phyloP scores from a whole-genome alignment of 1,140 invertebrate species.

The Lithobius niger region DNA sequence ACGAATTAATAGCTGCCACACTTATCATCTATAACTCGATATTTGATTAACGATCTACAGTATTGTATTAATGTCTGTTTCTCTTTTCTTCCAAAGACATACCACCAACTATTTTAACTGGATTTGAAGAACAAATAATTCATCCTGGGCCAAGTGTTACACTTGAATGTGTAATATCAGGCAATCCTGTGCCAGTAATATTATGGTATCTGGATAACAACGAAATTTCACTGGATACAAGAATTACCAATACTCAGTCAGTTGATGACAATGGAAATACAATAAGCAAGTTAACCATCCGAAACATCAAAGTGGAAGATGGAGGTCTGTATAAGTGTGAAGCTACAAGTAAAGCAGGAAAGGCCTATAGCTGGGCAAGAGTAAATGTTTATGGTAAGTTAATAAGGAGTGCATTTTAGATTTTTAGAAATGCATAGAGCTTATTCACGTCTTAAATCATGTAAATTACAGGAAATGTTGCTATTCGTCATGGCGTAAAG shows the following conservation, averaged over 20 bases:
- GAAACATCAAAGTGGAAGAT: too few species aligned
- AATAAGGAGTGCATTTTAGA: too few species aligned
- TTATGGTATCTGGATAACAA: neutral
- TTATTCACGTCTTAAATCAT: too few species aligned
- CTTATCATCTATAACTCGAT: too few species aligned
- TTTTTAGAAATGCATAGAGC: too few species aligned
- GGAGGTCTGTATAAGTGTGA: neutral
- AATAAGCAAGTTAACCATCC: neutral
- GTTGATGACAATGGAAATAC: neutral
- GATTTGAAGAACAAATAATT: slow-evolving; percentile 1
- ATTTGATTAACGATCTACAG: too few species aligned
- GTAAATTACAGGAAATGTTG: too few species aligned
- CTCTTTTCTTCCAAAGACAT: too few species aligned
- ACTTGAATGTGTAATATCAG: neutral
- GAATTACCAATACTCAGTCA: neutral
- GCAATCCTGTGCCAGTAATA: neutral
- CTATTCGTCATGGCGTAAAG: too few species aligned
- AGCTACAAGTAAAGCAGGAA: neutral
- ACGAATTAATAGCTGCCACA: too few species aligned
- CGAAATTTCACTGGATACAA: too few species aligned
- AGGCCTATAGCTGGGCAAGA: neutral
- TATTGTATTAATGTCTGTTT: too few species aligned
- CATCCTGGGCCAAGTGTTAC: neutral
- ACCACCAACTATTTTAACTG: neutral
- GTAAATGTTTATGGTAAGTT: neutral